Evolutionary conservation across 1,140 invertebrate genomes (phyloP), one percentile per base, ranked within the genome.

Genomic region (Mizuhopecten yessoensis): DNA sequence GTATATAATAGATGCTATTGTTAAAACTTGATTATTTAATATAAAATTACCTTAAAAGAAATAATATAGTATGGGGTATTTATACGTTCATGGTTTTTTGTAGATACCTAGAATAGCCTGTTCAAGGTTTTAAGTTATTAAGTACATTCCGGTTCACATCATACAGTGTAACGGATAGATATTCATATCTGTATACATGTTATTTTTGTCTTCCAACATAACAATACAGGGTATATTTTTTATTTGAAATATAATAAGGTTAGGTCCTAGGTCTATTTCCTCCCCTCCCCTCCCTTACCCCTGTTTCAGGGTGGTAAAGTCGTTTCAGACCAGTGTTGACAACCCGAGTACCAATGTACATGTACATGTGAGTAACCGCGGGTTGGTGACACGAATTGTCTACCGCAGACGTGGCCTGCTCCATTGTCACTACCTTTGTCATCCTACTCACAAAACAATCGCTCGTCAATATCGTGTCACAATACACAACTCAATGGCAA

Each of bases 401-500:
- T 75, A 75, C 57, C 57, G 57, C 57, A 75, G 57, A 75, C 57
- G 1, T 29, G n/a, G 57, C 5, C 11, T 75, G n/a, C 23, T 29
- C 57, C 17, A 29, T 75, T 75, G 57, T 75, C 57, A 75, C 11
- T 75, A 75, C 57, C 57, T 75, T 75, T 75, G 57, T 75, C 57
- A 75, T 75, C 57, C 29, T 29, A 29, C 57, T 75, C 57, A 9
- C 57, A 75, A 75, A 29, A 75, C 57, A 75, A 75, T 75, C 5
- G 57, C n/a, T 75, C 57, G 57, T 75, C 57, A 75, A 75, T 75
- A 75, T n/a, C 57, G 57, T 75, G 57, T 75, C 57, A 75, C 17
- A 75, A 75, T 75, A 75, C 57, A 75, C 57, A 75, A 75, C 57
- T 75, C 57, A 75, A 29, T 75, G 57, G 57, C 57, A n/a, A n/a